phyloP scores from a whole-genome alignment of 1,140 invertebrate genomes.

The Hyles vespertilio region DNA sequence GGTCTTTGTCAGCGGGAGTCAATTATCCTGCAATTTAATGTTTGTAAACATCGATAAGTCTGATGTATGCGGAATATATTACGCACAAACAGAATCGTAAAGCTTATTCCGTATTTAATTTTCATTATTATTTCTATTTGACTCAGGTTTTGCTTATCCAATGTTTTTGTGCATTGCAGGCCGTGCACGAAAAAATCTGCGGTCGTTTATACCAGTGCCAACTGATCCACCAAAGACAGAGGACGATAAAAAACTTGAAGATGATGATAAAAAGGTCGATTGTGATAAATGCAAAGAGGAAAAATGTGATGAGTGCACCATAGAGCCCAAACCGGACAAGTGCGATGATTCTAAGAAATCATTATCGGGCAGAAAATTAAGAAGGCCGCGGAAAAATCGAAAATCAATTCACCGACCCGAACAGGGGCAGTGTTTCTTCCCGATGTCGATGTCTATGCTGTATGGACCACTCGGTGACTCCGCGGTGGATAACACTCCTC shows the following conservation, averaged over 20 bases:
- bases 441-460: constrained; percentile 89
- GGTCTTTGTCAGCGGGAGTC: background rate
- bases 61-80: too few species aligned
- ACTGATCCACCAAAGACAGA: constrained; percentile 44
- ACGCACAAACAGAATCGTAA: too few species aligned
- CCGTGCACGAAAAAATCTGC: constrained; percentile 56
- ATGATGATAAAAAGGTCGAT: constrained; percentile 43
- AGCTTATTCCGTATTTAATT: too few species aligned
- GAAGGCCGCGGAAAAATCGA: constrained; percentile 60
- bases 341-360: constrained; percentile 48
- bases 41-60: background rate
- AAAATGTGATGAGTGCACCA: constrained; percentile 48
- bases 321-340: constrained; percentile 45
- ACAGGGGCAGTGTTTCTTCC: constrained; percentile 79
- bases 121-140: too few species aligned
- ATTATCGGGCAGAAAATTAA: constrained; percentile 45
- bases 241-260: constrained; percentile 51
- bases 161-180: constrained; percentile 40
- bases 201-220: constrained; percentile 60
- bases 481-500: constrained; percentile 69
- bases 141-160: background rate
- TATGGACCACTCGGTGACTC: constrained; percentile 87
- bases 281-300: constrained; percentile 52
- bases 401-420: constrained; percentile 59
- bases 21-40: background rate